These are phyloP conservation scores for Rhamphomyia laevipes DNA, from an alignment of 2,888 invertebrate genomes.

Conservation along the genomic window DNA sequence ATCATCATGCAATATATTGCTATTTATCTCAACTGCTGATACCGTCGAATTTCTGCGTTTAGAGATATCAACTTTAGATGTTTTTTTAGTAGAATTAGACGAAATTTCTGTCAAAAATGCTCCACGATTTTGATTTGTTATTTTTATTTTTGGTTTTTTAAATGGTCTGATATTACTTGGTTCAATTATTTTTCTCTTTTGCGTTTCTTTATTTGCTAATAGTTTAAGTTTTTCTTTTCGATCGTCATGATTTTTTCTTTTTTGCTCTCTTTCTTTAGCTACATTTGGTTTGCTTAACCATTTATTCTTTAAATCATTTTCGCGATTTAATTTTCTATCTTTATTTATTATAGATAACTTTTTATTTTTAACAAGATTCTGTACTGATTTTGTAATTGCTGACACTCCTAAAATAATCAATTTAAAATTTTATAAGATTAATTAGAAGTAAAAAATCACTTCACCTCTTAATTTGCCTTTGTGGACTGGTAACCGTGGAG, in stretches of 20 bases:
- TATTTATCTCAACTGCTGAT: too few species aligned
- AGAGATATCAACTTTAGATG: too few species aligned
- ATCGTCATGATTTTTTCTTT: conserved; percentile 19
- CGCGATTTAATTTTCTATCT: too few species aligned
- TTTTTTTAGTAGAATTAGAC: too few species aligned
- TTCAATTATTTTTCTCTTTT: not conserved
- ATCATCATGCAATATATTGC: too few species aligned
- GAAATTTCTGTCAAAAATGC: conserved; percentile 40
- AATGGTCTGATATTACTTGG: conserved; percentile 6
- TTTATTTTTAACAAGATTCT: too few species aligned
- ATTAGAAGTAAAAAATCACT: not conserved
- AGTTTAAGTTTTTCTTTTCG: conserved; percentile 27
- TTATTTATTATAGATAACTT: too few species aligned
- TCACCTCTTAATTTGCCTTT: not conserved
- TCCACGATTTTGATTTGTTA: conserved; percentile 43
- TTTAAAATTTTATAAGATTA: not conserved
- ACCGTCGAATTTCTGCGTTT: too few species aligned
- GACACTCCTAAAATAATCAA: not conserved
- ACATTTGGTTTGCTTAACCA: conserved; percentile 25
- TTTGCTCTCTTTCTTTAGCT: conserved; percentile 15
- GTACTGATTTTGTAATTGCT: too few species aligned
- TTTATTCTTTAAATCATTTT: conserved; percentile 19
- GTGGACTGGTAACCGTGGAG: not conserved
- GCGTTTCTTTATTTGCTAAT: conserved; percentile 20
- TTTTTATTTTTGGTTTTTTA: conserved; percentile 35